Base-by-base conservation (phyloP, 2,113 vertebrate species). In the Brachionichthys hirsutus region DNA sequence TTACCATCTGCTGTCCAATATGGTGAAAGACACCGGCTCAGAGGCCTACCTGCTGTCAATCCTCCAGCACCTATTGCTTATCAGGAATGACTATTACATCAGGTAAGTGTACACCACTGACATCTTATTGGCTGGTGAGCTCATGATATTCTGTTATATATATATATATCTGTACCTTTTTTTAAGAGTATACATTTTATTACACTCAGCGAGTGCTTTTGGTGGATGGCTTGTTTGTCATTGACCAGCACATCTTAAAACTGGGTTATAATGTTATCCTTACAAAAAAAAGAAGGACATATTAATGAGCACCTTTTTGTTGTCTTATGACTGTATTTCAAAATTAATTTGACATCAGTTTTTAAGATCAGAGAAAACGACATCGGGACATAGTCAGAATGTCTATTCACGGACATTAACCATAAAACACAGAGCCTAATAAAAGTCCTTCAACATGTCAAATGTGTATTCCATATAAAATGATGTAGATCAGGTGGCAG, bases 81-180 rank as follows among this genome's bases (percentile, higher is more conserved):
- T 99, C 81, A 93, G 97, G 86, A 98, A 92, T 11, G 97, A 99
- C 86, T 99, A 98, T 88, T 98, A 95, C 82, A 87, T 98, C 85
- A 91, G 94, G 97, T 98, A 86, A 90, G 92, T 61, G 54, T 20
- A 46, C 36, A 24, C 45, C 3, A 9, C 52, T 50, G 16, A 10
- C 30, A 22, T 47, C 40, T 38, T 62, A 69, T 49, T 46, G 52
- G 44, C 63, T 38, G 4, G 50, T 52, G 12, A 45, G 45, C 49
- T 44, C 3, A 12, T n/a, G n/a, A n/a, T n/a, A n/a, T n/a, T n/a
- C n/a, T n/a, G n/a, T n/a, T n/a, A n/a, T n/a, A n/a, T n/a, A n/a
- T n/a, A n/a, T 61, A 40, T 3, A 46, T 15, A 49, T 43, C 12
- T 5, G 6, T 44, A 22, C 12, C 24, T 16, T 20, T 7, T 24